Base-by-base conservation (phyloP, 2,888 invertebrate species). In the Suillia variegata region DNA sequence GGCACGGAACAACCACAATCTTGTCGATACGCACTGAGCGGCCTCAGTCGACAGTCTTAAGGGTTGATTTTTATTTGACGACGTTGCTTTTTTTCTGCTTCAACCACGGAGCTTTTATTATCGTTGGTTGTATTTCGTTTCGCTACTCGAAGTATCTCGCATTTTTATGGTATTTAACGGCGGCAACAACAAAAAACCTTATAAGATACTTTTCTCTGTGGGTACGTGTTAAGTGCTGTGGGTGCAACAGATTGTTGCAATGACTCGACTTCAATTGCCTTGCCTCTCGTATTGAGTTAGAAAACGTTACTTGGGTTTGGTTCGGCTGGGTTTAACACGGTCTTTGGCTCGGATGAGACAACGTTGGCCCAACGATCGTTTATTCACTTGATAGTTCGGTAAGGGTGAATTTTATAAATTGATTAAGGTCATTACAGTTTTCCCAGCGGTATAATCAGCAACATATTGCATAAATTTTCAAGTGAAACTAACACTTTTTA, bases 381-480 rank as follows among this genome's bases (percentile, higher is more conserved):
- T 38, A 4, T 38, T 38, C n/a, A 13, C 38, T 38, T 38, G 38
- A 45, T 6, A 18, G 20, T 12, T 13, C 13, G 38, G 15, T 8
- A n/a, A 6, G 45, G 45, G 45, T 45, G 45, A 45, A 45, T 45
- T 45, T n/a, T 17, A 20, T 45, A 45, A 45, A 45, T 45, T 45
- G 45, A 45, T 45, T 45, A 45, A 17, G 45, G 45, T 45, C 45
- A 45, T 45, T 45, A 18, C 17, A 17, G 4, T 45, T 45, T 45
- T 73, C 72, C 72, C 72, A 74, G 69, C 71, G 72, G 72, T 69
- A 69, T 73, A 74, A 73, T 73, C 72, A 73, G 74, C 71, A 74
- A 73, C 72, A 73, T 73, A 73, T 73, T 73, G 72, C 70, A 74
- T n/a, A 45, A 54, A 45, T 45, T 45, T 45, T 38, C n/a, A 31